These are phyloP conservation scores for Diloba caeruleocephala DNA, from an alignment of 2,888 invertebrate species.

Conservation along the genomic window DNA sequence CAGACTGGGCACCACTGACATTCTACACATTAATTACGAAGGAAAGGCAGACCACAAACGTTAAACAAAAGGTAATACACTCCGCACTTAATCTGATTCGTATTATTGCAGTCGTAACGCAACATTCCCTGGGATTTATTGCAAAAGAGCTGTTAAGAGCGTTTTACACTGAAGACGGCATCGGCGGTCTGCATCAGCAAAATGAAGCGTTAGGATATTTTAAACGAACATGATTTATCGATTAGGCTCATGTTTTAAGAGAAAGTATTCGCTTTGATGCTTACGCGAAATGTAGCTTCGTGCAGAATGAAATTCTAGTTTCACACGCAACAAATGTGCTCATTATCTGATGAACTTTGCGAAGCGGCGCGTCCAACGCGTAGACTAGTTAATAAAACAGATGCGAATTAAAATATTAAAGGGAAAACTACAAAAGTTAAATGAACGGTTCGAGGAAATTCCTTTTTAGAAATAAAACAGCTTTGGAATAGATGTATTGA, in stretches of 20 bases:
- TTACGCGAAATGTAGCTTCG: constrained; percentile 80
- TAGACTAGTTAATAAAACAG: constrained; percentile 59
- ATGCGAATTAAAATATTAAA: constrained; percentile 4
- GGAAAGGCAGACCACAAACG: constrained; percentile 66
- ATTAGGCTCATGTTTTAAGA: constrained; percentile 67
- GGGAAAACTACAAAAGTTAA: too few species aligned
- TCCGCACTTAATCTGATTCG: constrained; percentile 81
- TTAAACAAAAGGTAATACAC: constrained; percentile 79
- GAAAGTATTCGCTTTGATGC: constrained; percentile 75
- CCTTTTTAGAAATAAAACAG: too few species aligned
- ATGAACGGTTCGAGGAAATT: too few species aligned
- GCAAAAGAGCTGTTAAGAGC: constrained; percentile 82
- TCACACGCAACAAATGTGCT: constrained; percentile 88
- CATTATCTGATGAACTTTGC: constrained; percentile 87
- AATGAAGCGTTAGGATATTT: constrained; percentile 79
- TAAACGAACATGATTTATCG: constrained; percentile 75
- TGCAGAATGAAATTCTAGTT: constrained; percentile 87
- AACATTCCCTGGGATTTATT: constrained; percentile 83
- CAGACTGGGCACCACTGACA: constrained; percentile 49
- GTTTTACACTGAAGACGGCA: constrained; percentile 69
- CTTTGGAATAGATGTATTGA: too few species aligned
- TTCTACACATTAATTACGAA: constrained; percentile 74
- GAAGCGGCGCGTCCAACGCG: constrained; percentile 60
- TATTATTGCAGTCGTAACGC: constrained; percentile 82
- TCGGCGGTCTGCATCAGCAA: constrained; percentile 77